Conservation (phyloP, 2,888 invertebrate genomes). For the Tenthredo amoena region DNA sequence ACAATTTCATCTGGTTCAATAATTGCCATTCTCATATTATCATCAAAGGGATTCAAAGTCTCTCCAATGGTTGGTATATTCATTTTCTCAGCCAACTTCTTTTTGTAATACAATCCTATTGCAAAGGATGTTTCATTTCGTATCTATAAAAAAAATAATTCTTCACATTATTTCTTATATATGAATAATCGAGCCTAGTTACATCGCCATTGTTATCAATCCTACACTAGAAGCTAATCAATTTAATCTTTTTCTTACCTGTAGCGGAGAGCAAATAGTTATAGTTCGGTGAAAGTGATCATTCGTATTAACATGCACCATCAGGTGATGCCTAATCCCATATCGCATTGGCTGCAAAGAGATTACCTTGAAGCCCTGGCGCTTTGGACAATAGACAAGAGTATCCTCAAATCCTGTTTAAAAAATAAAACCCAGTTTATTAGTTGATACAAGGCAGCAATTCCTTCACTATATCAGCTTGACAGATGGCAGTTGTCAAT, state of each 20-base stretch:
- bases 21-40: constrained; percentile 86
- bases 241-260: constrained; percentile 79
- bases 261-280: constrained; percentile 86
- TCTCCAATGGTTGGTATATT: constrained; percentile 84
- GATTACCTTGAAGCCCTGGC: constrained; percentile 83
- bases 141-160: constrained; percentile 79
- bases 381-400: constrained; percentile 83
- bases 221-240: neutral
- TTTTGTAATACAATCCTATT: constrained; percentile 87
- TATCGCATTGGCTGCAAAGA: constrained; percentile 83
- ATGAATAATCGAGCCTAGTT: neutral
- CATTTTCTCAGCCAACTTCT: constrained; percentile 84
- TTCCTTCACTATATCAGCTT: neutral
- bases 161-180: neutral
- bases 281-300: constrained; percentile 80
- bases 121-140: constrained; percentile 89
- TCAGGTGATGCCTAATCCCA: constrained; percentile 84
- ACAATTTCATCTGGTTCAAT: constrained; percentile 88
- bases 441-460: constrained; percentile 28
- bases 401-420: constrained; percentile 80
- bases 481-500: neutral
- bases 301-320: constrained; percentile 84
- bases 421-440: constrained; percentile 5
- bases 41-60: constrained; percentile 87
- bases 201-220: neutral